These are phyloP conservation scores for Cossypha caffra DNA, from an alignment of 2,797 vertebrate species.

Conservation along the genomic window DNA sequence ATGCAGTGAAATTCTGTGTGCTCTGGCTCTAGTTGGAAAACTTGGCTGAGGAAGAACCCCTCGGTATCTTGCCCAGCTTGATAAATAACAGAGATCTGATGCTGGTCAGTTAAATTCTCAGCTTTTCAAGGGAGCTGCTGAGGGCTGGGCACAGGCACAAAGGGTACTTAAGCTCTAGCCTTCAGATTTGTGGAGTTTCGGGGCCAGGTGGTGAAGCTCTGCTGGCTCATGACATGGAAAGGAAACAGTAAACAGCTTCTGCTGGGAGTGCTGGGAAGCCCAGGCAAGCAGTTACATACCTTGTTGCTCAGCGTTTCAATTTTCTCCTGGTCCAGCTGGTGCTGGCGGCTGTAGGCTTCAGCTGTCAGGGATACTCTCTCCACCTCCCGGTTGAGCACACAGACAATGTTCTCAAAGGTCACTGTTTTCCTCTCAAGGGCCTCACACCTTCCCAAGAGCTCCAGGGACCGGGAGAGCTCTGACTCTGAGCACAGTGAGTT, in stretches of 20 bases:
- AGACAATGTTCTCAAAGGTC: conserved; percentile 93
- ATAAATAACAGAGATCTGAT: neutral
- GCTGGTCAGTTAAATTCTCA: neutral
- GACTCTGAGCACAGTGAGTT: neutral
- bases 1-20: neutral
- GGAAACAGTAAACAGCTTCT: neutral
- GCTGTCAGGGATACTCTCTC: conserved; percentile 84
- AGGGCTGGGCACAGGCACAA: neutral
- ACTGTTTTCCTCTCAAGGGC: conserved; percentile 86
- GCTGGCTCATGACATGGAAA: neutral
- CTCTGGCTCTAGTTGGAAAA: neutral
- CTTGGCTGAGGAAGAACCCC: neutral
- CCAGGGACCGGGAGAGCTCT: conserved; percentile 57
- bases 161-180: neutral
- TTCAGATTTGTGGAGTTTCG: neutral
- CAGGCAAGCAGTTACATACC: conserved; percentile 68
- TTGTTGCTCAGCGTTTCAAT: conserved; percentile 88
- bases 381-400: conserved; percentile 93
- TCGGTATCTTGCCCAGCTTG: fast-evolving
- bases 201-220: neutral
- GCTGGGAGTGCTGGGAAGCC: neutral
- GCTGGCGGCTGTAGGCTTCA: conserved; percentile 88
- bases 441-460: conserved; percentile 84
- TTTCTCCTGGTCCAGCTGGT: conserved; percentile 90
- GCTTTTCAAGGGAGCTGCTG: neutral